These are phyloP conservation scores for Axis porcinus DNA, from an alignment of 2,113 vertebrate genomes.

Conservation along the genomic window DNA sequence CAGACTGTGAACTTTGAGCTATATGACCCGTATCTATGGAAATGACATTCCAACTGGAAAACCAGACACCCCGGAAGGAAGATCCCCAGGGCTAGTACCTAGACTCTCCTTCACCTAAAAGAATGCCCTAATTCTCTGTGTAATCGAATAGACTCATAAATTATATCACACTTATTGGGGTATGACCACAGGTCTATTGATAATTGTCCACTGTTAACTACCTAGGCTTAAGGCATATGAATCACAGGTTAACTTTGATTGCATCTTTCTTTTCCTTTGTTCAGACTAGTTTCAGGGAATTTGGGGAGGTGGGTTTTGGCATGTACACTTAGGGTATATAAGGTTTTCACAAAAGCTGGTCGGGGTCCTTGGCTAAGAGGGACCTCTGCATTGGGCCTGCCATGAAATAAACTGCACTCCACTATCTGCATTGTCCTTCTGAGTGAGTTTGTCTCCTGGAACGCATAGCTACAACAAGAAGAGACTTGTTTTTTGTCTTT, in stretches of 20 bases:
- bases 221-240: background rate
- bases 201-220: background rate
- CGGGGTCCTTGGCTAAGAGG: background rate
- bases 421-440: background rate
- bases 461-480: fast-evolving
- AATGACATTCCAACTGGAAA: background rate
- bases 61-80: background rate
- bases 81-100: background rate
- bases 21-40: background rate
- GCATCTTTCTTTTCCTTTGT: background rate
- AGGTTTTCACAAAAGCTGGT: background rate
- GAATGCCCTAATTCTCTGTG: background rate
- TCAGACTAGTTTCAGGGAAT: background rate
- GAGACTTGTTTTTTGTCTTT: background rate
- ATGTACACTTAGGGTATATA: background rate
- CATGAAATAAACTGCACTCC: background rate
- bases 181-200: background rate
- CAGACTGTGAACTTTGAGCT: background rate
- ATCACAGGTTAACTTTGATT: background rate
- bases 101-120: background rate
- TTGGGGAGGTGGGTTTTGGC: background rate
- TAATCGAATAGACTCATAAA: background rate
- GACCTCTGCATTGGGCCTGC: fast-evolving
- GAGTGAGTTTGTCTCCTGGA: background rate
- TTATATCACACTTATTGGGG: background rate